Evolutionary conservation across 2,797 vertebrate species (phyloP).

Genomic region (Megalops cyprinoides): DNA sequence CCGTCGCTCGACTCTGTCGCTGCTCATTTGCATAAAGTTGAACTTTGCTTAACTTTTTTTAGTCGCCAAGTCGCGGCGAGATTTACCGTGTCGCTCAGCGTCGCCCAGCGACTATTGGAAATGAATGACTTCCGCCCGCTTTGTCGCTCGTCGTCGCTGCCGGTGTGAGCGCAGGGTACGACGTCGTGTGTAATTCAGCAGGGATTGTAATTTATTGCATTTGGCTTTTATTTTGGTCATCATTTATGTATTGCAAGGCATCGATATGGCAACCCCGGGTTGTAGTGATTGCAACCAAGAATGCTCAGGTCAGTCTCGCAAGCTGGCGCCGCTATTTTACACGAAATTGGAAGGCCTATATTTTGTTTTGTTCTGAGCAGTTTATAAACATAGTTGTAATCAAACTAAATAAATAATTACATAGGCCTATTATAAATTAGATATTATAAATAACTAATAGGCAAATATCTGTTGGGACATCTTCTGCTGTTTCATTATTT

Average conservation of each 20-base stretch:
- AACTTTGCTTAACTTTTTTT: too few species aligned
- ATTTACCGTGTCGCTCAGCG: too few species aligned
- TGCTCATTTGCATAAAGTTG: too few species aligned
- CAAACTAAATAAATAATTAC: not conserved
- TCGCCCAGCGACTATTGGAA: too few species aligned
- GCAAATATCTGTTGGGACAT: not conserved
- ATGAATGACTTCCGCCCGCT: too few species aligned
- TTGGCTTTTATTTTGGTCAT: not conserved
- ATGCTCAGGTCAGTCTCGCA: slow-evolving; percentile 58
- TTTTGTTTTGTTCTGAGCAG: not conserved
- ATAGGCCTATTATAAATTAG: too few species aligned
- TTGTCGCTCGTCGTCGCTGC: too few species aligned
- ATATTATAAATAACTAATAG: too few species aligned
- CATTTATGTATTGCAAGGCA: slow-evolving; percentile 28
- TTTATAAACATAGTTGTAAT: not conserved
- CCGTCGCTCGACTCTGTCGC: too few species aligned
- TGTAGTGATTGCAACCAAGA: slow-evolving; percentile 52
- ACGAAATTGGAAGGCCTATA: not conserved
- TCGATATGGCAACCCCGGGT: slow-evolving; percentile 58
- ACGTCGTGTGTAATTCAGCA: not conserved
- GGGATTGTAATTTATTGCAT: not conserved
- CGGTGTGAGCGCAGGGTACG: too few species aligned
- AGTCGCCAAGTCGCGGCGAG: too few species aligned
- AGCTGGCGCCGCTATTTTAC: not conserved
- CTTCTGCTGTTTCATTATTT: not conserved